These are phyloP conservation scores for Premnoplex brunnescens DNA, from an alignment of 2,797 vertebrate species.

Conservation along the genomic window DNA sequence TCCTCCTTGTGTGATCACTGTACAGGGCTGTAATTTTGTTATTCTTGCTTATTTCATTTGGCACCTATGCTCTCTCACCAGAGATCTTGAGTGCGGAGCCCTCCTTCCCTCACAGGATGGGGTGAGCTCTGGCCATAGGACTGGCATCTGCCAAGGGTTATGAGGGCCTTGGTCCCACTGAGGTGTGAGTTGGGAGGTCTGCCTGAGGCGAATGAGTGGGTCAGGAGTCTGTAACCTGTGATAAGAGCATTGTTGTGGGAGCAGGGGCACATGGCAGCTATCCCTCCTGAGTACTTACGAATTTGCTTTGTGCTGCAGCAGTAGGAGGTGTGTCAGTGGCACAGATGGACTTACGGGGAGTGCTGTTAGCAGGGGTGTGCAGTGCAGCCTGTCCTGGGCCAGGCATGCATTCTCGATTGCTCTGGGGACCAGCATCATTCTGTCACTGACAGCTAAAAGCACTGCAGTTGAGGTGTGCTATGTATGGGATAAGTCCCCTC, in stretches of 20 bases:
- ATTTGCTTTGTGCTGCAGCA: neutral
- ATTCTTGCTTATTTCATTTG: neutral
- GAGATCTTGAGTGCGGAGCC: fast-evolving
- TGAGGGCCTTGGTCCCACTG: neutral
- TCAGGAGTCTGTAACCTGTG: neutral
- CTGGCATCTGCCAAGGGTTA: neutral
- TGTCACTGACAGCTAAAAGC: neutral
- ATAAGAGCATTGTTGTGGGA: neutral
- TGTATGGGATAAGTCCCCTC: fast-evolving
- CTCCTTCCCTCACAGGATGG: neutral
- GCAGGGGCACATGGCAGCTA: neutral
- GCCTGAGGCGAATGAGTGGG: neutral
- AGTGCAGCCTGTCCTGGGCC: neutral
- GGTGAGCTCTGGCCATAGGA: neutral
- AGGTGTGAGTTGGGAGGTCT: neutral
- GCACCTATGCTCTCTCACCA: neutral
- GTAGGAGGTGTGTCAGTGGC: neutral
- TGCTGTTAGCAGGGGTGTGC: fast-evolving
- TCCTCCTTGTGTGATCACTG: neutral
- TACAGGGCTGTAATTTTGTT: neutral
- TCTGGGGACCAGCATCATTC: fast-evolving
- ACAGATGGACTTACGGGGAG: neutral
- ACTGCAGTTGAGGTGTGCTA: fast-evolving
- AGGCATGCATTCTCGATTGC: fast-evolving
- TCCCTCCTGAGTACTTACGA: neutral